Base-by-base conservation (phyloP, 2,113 vertebrate genomes). In the Ginglymostoma cirratum region DNA sequence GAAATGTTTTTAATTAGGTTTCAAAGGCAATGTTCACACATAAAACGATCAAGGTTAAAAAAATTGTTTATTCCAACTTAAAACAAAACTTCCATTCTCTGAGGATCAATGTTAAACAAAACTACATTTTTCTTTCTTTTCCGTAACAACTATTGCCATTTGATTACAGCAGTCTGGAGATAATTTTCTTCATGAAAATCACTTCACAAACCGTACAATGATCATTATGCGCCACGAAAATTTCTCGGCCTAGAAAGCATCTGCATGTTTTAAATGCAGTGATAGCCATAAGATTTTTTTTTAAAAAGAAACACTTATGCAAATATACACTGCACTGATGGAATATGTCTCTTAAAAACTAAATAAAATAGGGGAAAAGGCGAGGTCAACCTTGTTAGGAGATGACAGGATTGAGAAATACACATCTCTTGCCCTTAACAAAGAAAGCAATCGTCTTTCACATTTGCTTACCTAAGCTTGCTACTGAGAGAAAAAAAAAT, bases 401-500 rank as follows among this genome's bases (percentile, higher is more conserved):
- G 65, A 92, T 92, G 30, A 92, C 17, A 30, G 55, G 30, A 34
- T 90, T 2, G 52, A 65, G 4, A 55, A 90, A 61, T 83, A 42
- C n/a, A 90, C 30, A 65, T n/a, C 34, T 42, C n/a, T 5, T 83
- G 38, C 38, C 4, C 38, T 83, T 92, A 21, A 92, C 87, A 92
- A 61, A 92, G 55, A 65, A 92, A 92, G 65, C 38, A 83, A 83
- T 45, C 19, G 80, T n/a, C 87, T 92, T 61, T 92, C 14, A 61
- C 61, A 65, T 38, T 38, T 66, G 34, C 89, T 93, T 66, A 93
- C 89, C 89, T 93, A 93, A 6, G 19, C 23, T 65, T 93, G 89
- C 89, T 93, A 93, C 66, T 92, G 55, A 7, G 55, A 61, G 55
- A 61, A 38, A 93, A 90, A 92, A 92, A 93, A 93, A 67, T 93